Base-by-base conservation (phyloP, 2,797 vertebrate species). In the Neostethus bicornis region DNA sequence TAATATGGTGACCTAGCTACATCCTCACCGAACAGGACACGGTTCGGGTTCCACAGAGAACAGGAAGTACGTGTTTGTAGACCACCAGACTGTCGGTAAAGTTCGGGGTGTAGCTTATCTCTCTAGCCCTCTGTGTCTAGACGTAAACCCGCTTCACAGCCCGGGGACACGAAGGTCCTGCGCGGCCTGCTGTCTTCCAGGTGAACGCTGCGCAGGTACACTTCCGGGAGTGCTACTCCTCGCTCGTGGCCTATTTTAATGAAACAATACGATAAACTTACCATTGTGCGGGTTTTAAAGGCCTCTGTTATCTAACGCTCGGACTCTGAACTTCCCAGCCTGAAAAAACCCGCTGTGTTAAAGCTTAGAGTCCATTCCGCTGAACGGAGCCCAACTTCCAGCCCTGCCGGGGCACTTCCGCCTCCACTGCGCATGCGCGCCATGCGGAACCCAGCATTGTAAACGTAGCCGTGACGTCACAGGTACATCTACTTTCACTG, bases 201-300 rank as follows among this genome's bases (percentile, higher is more conserved):
- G 81, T 81, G 25, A 28, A 61, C 44, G 57, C 0, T 54, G 31
- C 43, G 60, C 75, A 85, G 83, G 81, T 83, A 29, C 54, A 79
- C 85, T 88, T 90, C 88, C 86, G 85, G 84, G 53, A 77, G 63
- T 5, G 41, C 19, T 61, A 85, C 81, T 86, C 86, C 81, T 86
- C 83, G 49, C 51, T 71, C 41, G 64, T 11, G 28, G 28, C 4
- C 19, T 6, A 19, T 25, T 9, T 4, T 0, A 10, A 12, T 11
- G 2, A 32, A 19, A 20, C 12, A n/a, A 35, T 32, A 25, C n/a
- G n/a, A n/a, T n/a, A 6, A 2, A 71, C 83, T 79, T 39, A 90
- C 88, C 81, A 87, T 88, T 20, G 54, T 14, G 23, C n/a, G 2
- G 2, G 19, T 0, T 25, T 20, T 13, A 13, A 11, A 19, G 14